Evolutionary conservation across 2,888 invertebrate genomes (phyloP), one percentile per base, ranked within the genome.

Genomic region (Sarcophaga subvicina): DNA sequence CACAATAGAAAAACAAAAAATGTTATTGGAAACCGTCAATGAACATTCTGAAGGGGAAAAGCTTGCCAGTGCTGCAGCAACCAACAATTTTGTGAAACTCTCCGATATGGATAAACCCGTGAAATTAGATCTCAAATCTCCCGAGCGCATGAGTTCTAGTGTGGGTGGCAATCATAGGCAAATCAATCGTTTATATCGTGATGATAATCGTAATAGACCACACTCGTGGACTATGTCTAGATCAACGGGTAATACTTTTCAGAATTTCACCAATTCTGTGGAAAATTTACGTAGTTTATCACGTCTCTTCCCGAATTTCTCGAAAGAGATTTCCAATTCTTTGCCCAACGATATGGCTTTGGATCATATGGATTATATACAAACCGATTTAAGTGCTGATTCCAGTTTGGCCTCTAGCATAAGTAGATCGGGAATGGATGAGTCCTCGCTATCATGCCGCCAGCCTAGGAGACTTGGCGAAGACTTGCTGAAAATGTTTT

Each of bases 401-500:
- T 95, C 95, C 71, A 95, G 95, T 88, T 92, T 95, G 67, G 95
- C 95, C 70, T 95, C 95, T 76, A 95, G 95, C 88, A 94, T 94
- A 88, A 95, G 95, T 89, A 94, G 95, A 60, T 95, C 95, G 3
- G 94, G 94, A 71, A 93, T 95, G 89, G 95, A 95, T 81, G 94
- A 94, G 82, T 94, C 94, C 4, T 93, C 93, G 17, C 92, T 93
- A 82, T 94, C 94, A 11, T 93, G 93, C 78, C 92, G 93, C n/a
- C 95, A 91, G 92, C 94, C 94, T 93, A 95, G 95, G 12, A 95
- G 96, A 66, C 94, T 98, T 12, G 98, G 98, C 0, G 97, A 98
- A 91, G 98, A 98, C 93, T 94, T 98, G 78, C 94, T 98, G 47
- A 95, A 97, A 88, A 98, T 98, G 98, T 98, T 98, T 92, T 93